Evolutionary conservation across 2,797 vertebrate genomes (phyloP).

Genomic region (Cuniculus paca): DNA sequence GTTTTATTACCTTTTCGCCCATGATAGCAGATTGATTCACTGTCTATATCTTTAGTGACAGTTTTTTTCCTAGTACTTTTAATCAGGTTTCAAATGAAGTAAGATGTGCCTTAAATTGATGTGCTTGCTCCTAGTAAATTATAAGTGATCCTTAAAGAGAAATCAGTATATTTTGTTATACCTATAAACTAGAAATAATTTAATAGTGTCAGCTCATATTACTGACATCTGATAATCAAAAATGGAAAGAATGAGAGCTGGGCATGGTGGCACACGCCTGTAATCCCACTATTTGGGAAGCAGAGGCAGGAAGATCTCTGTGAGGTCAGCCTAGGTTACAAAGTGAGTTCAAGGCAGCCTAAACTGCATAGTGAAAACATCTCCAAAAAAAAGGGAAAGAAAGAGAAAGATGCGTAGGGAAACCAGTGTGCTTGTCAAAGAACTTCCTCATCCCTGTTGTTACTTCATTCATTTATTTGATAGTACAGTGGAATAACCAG

Average conservation of each 20-base stretch:
- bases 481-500: neutral
- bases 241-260: neutral
- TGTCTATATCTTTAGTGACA: slow-evolving; percentile 29
- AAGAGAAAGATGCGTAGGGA: neutral
- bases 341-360: neutral
- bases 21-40: slow-evolving; percentile 30
- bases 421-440: neutral
- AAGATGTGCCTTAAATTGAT: slow-evolving; percentile 36
- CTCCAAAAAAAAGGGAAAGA: neutral
- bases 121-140: neutral
- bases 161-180: slow-evolving; percentile 28
- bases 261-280: neutral
- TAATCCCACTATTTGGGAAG: neutral
- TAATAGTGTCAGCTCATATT: neutral
- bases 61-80: slow-evolving; percentile 43
- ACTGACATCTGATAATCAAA: slow-evolving; percentile 24
- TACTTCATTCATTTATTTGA: neutral
- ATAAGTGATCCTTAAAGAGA: slow-evolving; percentile 8
- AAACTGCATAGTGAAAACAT: neutral
- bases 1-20: slow-evolving; percentile 19
- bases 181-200: slow-evolving; percentile 61
- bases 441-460: neutral
- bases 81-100: slow-evolving; percentile 45
- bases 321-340: neutral
- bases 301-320: neutral